Percentiles rank a stretch among this genome's conserved stretches.
Evolutionary conservation across 2,113 vertebrate species (phyloP).

Genomic region (Calypte anna): DNA sequence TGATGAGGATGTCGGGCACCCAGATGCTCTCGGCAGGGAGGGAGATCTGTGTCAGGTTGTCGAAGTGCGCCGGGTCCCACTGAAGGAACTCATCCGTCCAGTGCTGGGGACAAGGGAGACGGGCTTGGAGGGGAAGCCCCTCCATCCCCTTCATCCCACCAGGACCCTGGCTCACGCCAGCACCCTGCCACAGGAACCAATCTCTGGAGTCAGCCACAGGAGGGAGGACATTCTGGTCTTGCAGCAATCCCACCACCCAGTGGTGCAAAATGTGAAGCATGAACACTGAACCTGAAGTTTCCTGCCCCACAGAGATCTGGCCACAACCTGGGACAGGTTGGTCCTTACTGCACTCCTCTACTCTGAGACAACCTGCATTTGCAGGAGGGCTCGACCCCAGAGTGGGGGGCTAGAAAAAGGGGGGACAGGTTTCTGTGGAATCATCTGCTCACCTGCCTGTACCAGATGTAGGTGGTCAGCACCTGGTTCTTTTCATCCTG

Average conservation of each 20-base stretch:
- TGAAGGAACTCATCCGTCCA: slow-evolving; percentile 94
- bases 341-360: neutral
- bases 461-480: slow-evolving; percentile 97
- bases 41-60: slow-evolving; percentile 90
- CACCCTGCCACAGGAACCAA: rapidly evolving
- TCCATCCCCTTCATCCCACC: too few relatives aligned
- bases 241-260: rapidly evolving
- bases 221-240: neutral
- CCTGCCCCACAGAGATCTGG: rapidly evolving
- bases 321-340: neutral
- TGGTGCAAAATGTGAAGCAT: rapidly evolving
- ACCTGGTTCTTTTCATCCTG: slow-evolving; percentile 99
- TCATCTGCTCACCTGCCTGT: slow-evolving; percentile 86
- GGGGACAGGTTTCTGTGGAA: rapidly evolving
- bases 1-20: slow-evolving; percentile 97
- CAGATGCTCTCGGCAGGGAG: slow-evolving; percentile 89
- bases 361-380: neutral
- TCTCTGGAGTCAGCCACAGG: rapidly evolving
- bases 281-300: neutral
- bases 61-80: slow-evolving; percentile 90
- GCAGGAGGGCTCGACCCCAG: neutral
- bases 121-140: too few relatives aligned
- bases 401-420: rapidly evolving
- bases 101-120: slow-evolving; percentile 72
- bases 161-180: neutral